phyloP scores from a whole-genome alignment of 1,140 invertebrate species.

The Ctenoplectra terminalis region DNA sequence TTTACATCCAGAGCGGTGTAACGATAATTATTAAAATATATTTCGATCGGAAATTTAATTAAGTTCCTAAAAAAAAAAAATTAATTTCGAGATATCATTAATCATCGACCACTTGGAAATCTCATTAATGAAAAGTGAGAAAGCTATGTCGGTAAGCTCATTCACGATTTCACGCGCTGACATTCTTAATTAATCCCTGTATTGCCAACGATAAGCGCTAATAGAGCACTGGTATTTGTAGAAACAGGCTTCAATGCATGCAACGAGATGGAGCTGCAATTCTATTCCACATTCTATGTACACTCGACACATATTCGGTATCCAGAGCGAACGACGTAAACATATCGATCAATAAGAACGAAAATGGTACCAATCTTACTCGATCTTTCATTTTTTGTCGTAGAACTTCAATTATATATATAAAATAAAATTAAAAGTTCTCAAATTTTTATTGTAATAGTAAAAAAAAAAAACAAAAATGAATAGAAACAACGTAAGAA shows the following conservation, averaged over 20 bases:
- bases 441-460: neutral
- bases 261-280: constrained; percentile 66
- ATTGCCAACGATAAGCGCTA: constrained; percentile 25
- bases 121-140: neutral
- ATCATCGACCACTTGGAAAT: no score
- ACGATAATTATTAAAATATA: neutral
- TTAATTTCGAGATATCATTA: no score
- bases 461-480: no score
- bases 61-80: no score
- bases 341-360: neutral
- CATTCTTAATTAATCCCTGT: constrained; percentile 53
- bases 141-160: constrained; percentile 13
- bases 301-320: neutral
- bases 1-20: neutral
- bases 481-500: no score
- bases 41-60: no score
- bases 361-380: neutral
- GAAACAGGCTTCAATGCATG: constrained; percentile 23
- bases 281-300: constrained; percentile 34
- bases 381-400: neutral
- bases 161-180: constrained; percentile 23
- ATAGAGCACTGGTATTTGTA: constrained; percentile 16
- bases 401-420: neutral
- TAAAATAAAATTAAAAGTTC: neutral
- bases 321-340: neutral